Conservation (phyloP, 2,888 invertebrate species). For the Shargacucullia verbasci region DNA sequence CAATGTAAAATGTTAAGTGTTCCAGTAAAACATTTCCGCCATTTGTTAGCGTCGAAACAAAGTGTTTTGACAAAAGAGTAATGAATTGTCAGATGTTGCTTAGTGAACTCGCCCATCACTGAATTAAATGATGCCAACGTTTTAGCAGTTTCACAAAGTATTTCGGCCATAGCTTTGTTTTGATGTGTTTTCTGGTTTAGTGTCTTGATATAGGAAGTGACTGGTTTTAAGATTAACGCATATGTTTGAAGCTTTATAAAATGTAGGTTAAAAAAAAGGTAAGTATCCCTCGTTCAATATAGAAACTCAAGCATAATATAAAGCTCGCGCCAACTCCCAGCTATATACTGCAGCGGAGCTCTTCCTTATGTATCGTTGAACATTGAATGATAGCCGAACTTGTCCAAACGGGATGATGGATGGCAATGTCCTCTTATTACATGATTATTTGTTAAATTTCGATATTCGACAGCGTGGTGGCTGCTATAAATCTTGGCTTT, state of each 20-base stretch:
- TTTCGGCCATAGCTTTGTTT: not conserved
- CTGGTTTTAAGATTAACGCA: too few species aligned
- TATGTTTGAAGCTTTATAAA: too few species aligned
- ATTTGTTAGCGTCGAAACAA: constrained; percentile 48
- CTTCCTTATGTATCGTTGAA: constrained; percentile 17
- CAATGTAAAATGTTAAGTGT: constrained; percentile 24
- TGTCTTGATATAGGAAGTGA: too few species aligned
- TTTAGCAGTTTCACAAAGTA: constrained; percentile 2
- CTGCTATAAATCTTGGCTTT: constrained; percentile 45
- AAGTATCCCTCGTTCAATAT: too few species aligned
- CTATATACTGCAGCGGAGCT: constrained; percentile 7
- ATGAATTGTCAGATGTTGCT: constrained; percentile 31
- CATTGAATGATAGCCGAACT: constrained; percentile 43
- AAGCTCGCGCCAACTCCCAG: not conserved
- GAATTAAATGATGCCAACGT: constrained; percentile 11
- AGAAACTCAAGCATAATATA: too few species aligned
- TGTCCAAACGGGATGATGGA: constrained; percentile 36
- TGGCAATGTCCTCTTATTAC: constrained; percentile 34
- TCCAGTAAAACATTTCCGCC: constrained; percentile 32
- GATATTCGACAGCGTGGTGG: constrained; percentile 49
- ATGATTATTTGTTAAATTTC: constrained; percentile 54
- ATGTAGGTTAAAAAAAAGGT: too few species aligned
- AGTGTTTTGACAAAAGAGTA: constrained; percentile 53
- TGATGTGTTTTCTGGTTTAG: too few species aligned
- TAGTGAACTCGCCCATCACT: constrained; percentile 9